Base-by-base conservation (phyloP, 2,797 vertebrate genomes). In the Syngnathus acus region DNA sequence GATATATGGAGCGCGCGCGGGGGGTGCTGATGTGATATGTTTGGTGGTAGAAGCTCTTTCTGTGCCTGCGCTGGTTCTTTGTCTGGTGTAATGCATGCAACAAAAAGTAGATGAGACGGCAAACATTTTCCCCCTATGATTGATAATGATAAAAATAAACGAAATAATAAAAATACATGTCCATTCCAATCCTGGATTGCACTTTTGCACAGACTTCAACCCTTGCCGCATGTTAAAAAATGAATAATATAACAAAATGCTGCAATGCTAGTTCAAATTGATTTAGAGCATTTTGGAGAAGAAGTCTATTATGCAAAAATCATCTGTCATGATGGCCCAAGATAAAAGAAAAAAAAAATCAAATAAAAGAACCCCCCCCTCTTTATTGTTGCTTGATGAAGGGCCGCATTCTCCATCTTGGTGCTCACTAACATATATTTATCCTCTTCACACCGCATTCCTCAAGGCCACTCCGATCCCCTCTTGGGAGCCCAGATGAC, bases 391-490 rank as follows among this genome's bases (percentile, higher is more conserved):
- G 50, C 50, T 21, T 7, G 17, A 50, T 50, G 47, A 55, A 26
- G 23, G 23, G 23, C 9, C 51, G 13, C 53, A 32, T 1, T 60
- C 9, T 82, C 83, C 82, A 84, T 84, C 76, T 81, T 75, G 83
- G 71, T 69, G 72, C 83, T 75, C 87, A 66, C 76, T 82, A 82
- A 88, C 84, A 87, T 86, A 83, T 87, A 88, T 87, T 88, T 86
- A 87, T 89, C 86, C 87, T 87, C 84, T 87, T 81, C 82, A 78
- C 82, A 77, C 77, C 84, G 82, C 84, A 80, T 82, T 82, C 84
- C 83, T 84, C 79, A 64, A 72, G 83, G 82, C 85, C 71, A 75
- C 85, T 78, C 80, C 61, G 74, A 78, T 70, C 77, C 84, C 76
- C 65, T 84, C 79, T 72, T 60, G 82, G 87, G 84, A 85, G 82